Evolutionary conservation across 2,888 invertebrate genomes (phyloP), one percentile per base, ranked within the genome.

Genomic region (Plagiodera versicolora): DNA sequence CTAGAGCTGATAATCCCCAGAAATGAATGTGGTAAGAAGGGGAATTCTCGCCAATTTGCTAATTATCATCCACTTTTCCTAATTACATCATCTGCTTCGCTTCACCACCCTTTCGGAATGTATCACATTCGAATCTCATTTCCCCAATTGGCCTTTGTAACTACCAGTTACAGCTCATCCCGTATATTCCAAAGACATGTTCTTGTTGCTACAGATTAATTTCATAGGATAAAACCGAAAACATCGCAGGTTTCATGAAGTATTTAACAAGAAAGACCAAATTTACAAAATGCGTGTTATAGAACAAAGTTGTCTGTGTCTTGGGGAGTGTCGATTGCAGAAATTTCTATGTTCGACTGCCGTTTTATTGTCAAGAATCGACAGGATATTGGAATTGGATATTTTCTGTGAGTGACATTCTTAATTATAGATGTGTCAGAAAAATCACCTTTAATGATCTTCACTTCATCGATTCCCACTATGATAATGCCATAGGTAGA

Each of bases 1-100:
- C 32, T 32, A 32, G 10, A 51, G 35, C 17, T 51, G 51, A 8
- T 51, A 32, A 32, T 32, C 17, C 11, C 51, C 17, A 35, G 14
- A 32, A 51, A 32, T 18, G 51, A 32, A 18, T 28, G 32, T 9
- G 32, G 32, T 32, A 10, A 2, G 67, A 50, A 62, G 64, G 65
- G 69, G 70, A 69, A 70, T 70, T 72, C 71, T 18, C 30, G 28
- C 51, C 28, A 30, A 50, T 58, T 66, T 66, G 64, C 70, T 72
- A 74, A 75, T 75, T 74, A 73, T 73, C 69, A 72, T 70, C 71
- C 70, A 70, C 71, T 74, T 70, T 67, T 69, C 59, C 63, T 74
- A 74, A 73, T 72, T 69, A 72, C 65, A 69, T 74, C 74, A 74
- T 73, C 68, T 68, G 11, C 18, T 11, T 28, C 48, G 61, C 67